These are phyloP conservation scores for Percopsis transmontana DNA, from an alignment of 2,113 vertebrate species.

Conservation along the genomic window DNA sequence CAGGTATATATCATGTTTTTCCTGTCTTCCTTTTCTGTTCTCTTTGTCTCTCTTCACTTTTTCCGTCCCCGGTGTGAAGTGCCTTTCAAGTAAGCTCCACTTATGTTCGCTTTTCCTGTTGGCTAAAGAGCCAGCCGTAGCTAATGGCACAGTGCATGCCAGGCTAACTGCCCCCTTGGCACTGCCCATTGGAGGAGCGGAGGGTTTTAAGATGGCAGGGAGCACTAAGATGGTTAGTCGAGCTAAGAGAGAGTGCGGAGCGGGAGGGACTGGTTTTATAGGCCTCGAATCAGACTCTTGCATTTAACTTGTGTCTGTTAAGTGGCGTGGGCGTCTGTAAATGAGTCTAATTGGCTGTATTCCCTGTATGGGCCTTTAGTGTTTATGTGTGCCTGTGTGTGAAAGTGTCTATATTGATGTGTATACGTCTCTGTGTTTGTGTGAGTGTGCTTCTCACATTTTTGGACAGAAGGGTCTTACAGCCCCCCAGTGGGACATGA, in stretches of 20 bases:
- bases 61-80: conserved; percentile 52
- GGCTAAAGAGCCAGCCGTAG: conserved; percentile 69
- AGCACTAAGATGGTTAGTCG: conserved; percentile 69
- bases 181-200: conserved; percentile 53
- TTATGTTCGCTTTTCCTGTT: conserved; percentile 61
- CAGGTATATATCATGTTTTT: too few species aligned
- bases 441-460: conserved; percentile 40
- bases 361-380: conserved; percentile 5
- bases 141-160: conserved; percentile 63
- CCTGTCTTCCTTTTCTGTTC: conserved; percentile 33
- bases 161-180: conserved; percentile 70
- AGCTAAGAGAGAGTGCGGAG: conserved; percentile 65
- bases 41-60: conserved; percentile 57
- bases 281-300: conserved; percentile 37
- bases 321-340: conserved; percentile 22
- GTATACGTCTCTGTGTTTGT: background rate
- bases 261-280: conserved; percentile 58
- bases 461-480: conserved; percentile 58
- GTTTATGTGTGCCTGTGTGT: background rate
- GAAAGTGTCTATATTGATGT: background rate
- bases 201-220: conserved; percentile 65
- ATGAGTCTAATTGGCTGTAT: conserved; percentile 43
- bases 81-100: conserved; percentile 55
- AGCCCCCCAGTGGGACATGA: conserved; percentile 62
- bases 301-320: conserved; percentile 45